Conservation (phyloP, 2,888 invertebrate genomes). For the Creontiades dilutus region DNA sequence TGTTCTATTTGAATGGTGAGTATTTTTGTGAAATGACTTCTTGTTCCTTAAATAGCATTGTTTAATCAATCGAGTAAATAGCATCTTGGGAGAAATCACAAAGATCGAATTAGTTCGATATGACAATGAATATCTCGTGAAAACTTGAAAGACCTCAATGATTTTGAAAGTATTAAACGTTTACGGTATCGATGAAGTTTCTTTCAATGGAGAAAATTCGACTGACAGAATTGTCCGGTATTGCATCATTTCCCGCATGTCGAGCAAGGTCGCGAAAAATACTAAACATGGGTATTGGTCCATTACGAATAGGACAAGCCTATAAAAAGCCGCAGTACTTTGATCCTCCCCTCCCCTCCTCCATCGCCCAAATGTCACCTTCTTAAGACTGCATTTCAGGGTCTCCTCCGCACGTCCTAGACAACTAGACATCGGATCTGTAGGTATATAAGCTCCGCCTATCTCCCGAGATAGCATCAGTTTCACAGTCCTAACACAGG, state of each 20-base stretch:
- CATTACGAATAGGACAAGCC: not conserved
- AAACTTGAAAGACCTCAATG: no score
- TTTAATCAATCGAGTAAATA: no score
- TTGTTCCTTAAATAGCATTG: no score
- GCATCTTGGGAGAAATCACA: no score
- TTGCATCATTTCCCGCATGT: not conserved
- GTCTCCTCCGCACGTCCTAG: conserved; percentile 33
- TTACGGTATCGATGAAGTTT: no score
- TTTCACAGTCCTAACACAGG: conserved; percentile 69
- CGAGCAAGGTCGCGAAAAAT: not conserved
- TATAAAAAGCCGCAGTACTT: not conserved
- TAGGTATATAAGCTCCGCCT: conserved; percentile 45
- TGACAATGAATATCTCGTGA: no score
- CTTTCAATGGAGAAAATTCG: not conserved
- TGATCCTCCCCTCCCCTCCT: conserved; percentile 5
- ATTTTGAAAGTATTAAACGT: no score
- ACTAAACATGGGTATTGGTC: not conserved
- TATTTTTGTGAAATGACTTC: no score
- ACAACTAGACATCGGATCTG: conserved; percentile 20
- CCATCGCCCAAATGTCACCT: conserved; percentile 13
- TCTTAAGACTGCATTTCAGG: not conserved
- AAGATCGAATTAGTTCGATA: no score
- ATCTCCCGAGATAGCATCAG: conserved; percentile 39
- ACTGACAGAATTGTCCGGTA: not conserved
- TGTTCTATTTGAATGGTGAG: no score